Base-by-base conservation (phyloP, 92 coral and sea anemone species). In the Umimayanthus kanabou region DNA sequence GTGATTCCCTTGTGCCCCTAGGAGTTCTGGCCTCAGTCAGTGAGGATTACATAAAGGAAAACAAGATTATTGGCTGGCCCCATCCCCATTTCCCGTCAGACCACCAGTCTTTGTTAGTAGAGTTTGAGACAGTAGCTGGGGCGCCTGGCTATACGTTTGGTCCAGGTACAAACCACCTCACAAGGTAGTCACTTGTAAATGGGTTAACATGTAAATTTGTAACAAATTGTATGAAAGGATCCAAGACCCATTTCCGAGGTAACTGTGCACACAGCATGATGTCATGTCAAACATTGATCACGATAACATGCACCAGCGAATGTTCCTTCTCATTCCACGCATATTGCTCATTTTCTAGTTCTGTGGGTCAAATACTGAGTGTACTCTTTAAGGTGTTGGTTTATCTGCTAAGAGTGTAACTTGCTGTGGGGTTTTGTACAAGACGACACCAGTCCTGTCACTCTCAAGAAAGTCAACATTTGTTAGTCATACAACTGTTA, bases 61-160 rank as follows among this genome's bases (percentile, higher is more conserved):
- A 95, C 90, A 95, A 95, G 92, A 90, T 97, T 76, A 92, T 94
- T 26, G 99, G 99, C 30, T 97, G 99, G 99, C 99, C 99, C 4
- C 99, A 97, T 85, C 99, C 99, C 13, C 99, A 97, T 84, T 97
- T 97, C 88, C 99, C 99, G 7, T 97, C 99, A 16, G 99, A 97
- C 87, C 99, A 97, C 80, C 99, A 97, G 88, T 89, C 95, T 22
- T 90, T 97, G 77, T 89, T 97, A 73, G 99, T 95, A 22, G 98
- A 97, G 87, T 97, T 97, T 88, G 99, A 97, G 88, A 96, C 95
- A 0, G 91, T 89, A 67, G 95, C 91, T 55, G 94, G 92, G 26
- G 94, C 89, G 65, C 93, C 96, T 23, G 85, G 95, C 39, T 95
- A 89, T 88, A 95, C 94, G 15, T 95, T 92, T 47, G 65, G 90